Evolutionary conservation across 2,113 vertebrate genomes (phyloP).

Genomic region (Xerus inauris): DNA sequence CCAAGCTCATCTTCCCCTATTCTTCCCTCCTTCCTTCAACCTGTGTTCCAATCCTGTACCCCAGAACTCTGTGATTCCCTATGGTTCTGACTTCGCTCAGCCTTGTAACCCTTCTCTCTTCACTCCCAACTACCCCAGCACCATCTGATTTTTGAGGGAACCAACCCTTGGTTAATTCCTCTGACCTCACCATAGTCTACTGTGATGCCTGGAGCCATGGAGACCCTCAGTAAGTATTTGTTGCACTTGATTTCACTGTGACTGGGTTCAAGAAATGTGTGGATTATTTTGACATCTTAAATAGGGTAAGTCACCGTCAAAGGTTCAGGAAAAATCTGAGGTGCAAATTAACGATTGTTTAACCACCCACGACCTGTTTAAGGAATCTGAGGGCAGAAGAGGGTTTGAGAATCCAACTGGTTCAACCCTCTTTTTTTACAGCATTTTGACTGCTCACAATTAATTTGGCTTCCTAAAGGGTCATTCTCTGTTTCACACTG

Average conservation of each 20-base stretch:
- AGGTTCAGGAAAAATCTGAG: neutral
- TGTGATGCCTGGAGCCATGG: neutral
- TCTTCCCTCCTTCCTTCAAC: neutral
- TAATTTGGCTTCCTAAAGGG: neutral
- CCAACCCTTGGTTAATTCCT: neutral
- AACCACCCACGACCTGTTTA: neutral
- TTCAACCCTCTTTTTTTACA: neutral
- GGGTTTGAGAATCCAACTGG: neutral
- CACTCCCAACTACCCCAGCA: neutral
- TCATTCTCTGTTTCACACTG: neutral
- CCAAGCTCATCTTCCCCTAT: neutral
- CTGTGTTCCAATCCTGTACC: rapidly evolving
- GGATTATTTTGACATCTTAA: neutral
- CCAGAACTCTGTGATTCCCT: neutral
- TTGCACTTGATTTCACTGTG: neutral
- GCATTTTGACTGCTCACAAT: neutral
- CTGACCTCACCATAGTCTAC: neutral
- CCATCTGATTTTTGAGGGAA: neutral
- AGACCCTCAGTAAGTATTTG: neutral
- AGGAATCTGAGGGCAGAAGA: neutral
- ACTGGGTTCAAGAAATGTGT: neutral
- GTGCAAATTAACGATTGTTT: neutral
- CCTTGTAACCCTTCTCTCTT: no score
- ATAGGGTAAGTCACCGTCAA: neutral
- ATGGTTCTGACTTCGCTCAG: neutral